A percentile compares a stretch with the other conserved stretches of the same genome.
Evolutionary conservation across 2,888 invertebrate species (phyloP).

Genomic region (Laspeyria flexula): DNA sequence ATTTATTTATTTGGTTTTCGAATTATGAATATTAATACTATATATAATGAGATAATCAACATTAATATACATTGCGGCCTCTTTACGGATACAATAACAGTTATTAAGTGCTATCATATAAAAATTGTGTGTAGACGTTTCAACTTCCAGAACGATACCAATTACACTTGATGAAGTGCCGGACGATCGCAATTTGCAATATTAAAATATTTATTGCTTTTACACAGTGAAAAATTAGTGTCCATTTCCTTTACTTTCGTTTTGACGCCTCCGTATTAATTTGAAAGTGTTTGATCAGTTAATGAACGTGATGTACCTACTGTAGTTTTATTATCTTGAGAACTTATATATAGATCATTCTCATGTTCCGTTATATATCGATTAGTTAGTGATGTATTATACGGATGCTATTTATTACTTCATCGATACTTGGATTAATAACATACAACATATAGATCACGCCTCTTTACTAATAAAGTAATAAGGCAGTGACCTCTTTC

Average conservation of each 20-base stretch:
- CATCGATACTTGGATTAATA: not conserved
- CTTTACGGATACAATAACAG: conserved; percentile 51
- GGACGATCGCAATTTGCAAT: conserved; percentile 48
- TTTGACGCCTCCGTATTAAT: conserved; percentile 14
- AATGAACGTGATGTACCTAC: conserved; percentile 30
- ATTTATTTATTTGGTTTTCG: no score
- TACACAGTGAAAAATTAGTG: conserved; percentile 35
- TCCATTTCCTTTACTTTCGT: conserved; percentile 38
- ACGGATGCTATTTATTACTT: conserved; percentile 26
- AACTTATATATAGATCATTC: conserved; percentile 31
- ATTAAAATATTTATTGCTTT: conserved; percentile 32
- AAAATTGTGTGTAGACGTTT: conserved; percentile 48
- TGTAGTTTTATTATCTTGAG: conserved; percentile 31
- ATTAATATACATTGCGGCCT: conserved; percentile 32
- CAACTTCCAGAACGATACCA: conserved; percentile 34
- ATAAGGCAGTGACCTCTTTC: no score
- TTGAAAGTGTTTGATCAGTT: conserved; percentile 20
- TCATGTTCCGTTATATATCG: conserved; percentile 24
- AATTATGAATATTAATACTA: not conserved
- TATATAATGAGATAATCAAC: conserved; percentile 5
- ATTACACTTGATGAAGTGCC: conserved; percentile 48
- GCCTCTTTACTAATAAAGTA: no score
- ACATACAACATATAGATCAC: no score
- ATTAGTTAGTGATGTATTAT: conserved; percentile 6
- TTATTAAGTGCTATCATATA: conserved; percentile 53